Evolutionary conservation across 1,140 invertebrate species (phyloP), one percentile per base, ranked within the genome.

Genomic region (Meloidogyne hapla): DNA sequence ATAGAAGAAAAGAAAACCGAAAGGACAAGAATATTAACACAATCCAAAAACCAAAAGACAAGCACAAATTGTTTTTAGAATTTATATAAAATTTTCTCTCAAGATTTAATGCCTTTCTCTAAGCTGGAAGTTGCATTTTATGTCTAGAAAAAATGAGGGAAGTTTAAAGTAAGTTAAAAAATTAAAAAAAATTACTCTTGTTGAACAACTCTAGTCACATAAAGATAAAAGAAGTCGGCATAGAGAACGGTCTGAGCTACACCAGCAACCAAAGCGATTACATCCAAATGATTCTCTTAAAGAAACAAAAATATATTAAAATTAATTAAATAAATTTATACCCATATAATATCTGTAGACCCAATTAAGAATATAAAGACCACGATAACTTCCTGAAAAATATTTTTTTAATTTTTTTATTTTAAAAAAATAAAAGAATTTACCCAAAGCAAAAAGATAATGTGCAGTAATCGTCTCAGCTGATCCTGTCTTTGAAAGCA

Each of bases 181-280:
- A 83, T 80, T n/a, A 83, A 83, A 23, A 84, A 73, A 48, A 82
- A 79, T 5, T 77, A 65, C 21, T 78, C 70, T 28, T 85, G 76
- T 28, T 81, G 69, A 28, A 84, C 80, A 13, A 85, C 94, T 94
- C 97, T 97, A 87, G 96, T 99, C 87, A 99, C 93, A 89, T 99
- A 99, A 70, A 99, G 91, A 90, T 99, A 99, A 91, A 99, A 99
- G 91, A 99, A 99, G 90, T 99, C 96, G 90, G 96, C 98, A 89
- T 99, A 99, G 26, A 99, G 91, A 72, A 99, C 92, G 28, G 97
- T 99, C 88, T 99, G 97, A 13, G 89, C 87, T 23, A 63, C 28
- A 5, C 40, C 40, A 42, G 65, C 65, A 67, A 25, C 13, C 21
- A 61, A 13, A 64, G 71, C 48, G 6, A 25, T 56, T 9, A 56